Evolutionary conservation across 2,797 vertebrate species (phyloP).

Genomic region (Ctenopoma multispine): DNA sequence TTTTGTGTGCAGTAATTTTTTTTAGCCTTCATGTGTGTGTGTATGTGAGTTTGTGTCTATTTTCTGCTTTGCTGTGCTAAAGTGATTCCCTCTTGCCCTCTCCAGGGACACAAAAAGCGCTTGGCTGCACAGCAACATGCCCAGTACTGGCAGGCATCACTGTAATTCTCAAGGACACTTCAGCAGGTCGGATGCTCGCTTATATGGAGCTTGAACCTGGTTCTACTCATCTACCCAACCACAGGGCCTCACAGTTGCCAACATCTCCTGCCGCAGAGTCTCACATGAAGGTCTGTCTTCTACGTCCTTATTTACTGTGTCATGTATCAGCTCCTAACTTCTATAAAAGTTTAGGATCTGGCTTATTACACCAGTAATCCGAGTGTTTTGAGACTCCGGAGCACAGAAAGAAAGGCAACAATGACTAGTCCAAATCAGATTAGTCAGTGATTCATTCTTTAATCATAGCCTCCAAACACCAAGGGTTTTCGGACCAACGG

Average conservation of each 20-base stretch:
- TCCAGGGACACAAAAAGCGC: not conserved
- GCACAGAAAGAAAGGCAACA: slow-evolving; percentile 17
- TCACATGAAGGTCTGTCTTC: slow-evolving; percentile 19
- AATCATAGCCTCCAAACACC: slow-evolving; percentile 43
- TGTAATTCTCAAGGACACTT: not conserved
- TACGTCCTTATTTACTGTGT: not conserved
- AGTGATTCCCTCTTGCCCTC: not conserved
- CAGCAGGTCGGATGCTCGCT: not conserved
- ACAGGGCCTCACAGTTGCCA: not conserved
- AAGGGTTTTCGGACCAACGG: slow-evolving; percentile 26
- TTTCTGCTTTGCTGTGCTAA: not conserved
- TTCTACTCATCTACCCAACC: not conserved
- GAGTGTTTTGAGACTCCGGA: slow-evolving; percentile 11
- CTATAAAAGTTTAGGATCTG: slow-evolving; percentile 14
- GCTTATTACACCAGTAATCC: slow-evolving; percentile 9
- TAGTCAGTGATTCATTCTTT: slow-evolving; percentile 48
- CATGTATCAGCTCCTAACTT: slow-evolving; percentile 8
- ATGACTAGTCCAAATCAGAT: slow-evolving; percentile 58
- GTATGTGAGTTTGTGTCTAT: not conserved
- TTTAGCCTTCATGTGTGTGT: not conserved
- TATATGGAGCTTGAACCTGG: slow-evolving; percentile 1
- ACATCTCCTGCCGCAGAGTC: not conserved
- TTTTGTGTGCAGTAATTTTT: not conserved
- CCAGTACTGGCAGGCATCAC: slow-evolving; percentile 6
- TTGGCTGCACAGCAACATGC: not conserved